Evolutionary conservation across 2,888 invertebrate species (phyloP).

Genomic region (Aelia acuminata): DNA sequence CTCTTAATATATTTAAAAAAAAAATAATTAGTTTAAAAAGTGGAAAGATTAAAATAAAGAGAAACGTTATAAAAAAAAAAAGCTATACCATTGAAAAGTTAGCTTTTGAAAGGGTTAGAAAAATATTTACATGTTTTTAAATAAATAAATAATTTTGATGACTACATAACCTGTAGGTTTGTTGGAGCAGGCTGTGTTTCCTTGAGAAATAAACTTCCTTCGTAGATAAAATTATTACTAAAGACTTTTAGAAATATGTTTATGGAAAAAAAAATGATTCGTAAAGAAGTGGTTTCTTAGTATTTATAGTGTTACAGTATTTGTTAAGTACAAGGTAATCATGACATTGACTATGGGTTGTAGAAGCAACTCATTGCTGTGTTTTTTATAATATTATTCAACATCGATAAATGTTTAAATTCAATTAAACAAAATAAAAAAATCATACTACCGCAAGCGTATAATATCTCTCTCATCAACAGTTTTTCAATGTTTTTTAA

Average conservation of each 20-base stretch:
- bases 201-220: constrained; percentile 27
- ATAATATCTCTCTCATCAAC: too few species aligned
- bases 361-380: too few species aligned
- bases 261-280: neutral
- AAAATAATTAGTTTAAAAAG: neutral
- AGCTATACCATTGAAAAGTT: neutral
- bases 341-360: neutral
- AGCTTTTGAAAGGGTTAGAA: constrained; percentile 41
- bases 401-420: too few species aligned
- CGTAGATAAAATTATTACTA: neutral
- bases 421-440: too few species aligned
- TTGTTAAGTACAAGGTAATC: neutral
- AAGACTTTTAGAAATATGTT: neutral
- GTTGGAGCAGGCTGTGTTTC: constrained; percentile 20
- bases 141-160: constrained; percentile 7
- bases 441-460: too few species aligned
- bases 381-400: too few species aligned
- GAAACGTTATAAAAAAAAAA: neutral
- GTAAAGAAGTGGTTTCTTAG: constrained; percentile 28
- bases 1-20: constrained; percentile 3
- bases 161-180: neutral
- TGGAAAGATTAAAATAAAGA: constrained; percentile 30
- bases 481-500: too few species aligned
- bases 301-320: neutral
- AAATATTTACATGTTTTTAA: constrained; percentile 19